Percentiles rank a stretch among this genome's conserved stretches.
phyloP scores from a whole-genome alignment of 2,113 vertebrate genomes.

The Danionella cerebrum region DNA sequence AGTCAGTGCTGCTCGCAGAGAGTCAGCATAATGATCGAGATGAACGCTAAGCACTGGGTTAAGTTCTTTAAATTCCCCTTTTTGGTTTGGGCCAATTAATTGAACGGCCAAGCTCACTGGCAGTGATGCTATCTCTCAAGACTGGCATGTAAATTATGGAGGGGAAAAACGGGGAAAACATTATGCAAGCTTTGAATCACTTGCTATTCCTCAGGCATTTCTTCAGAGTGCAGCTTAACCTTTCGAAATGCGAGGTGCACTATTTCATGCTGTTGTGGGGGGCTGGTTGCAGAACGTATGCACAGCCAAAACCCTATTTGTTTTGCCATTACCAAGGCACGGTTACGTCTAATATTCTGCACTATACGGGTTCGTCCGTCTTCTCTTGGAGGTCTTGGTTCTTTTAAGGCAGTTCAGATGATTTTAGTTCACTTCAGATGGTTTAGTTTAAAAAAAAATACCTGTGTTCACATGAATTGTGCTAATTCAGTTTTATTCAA shows the following conservation, averaged over 20 bases:
- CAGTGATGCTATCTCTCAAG: neutral
- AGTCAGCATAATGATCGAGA: neutral
- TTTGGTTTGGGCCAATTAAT: slow-evolving; percentile 3
- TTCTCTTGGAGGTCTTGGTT: neutral
- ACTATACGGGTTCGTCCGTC: neutral
- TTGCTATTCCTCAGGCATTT: neutral
- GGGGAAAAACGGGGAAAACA: slow-evolving; percentile 5
- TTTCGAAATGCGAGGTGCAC: neutral
- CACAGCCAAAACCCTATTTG: neutral
- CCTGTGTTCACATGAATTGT: no score
- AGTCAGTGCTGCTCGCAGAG: no score
- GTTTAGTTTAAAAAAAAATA: no score
- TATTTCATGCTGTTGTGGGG: neutral
- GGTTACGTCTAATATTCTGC: neutral
- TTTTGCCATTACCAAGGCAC: slow-evolving; percentile 5
- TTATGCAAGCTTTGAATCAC: neutral
- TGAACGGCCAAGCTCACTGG: slow-evolving; percentile 12
- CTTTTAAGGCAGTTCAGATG: slow-evolving; percentile 9
- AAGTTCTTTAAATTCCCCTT: neutral
- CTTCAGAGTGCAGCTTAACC: neutral
- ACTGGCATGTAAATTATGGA: slow-evolving; percentile 2
- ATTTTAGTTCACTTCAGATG: neutral
- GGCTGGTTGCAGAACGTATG: neutral
- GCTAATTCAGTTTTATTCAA: no score
- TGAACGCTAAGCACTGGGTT: neutral